phyloP scores from a whole-genome alignment of 2,113 vertebrate species.

The Telmatochromis sp. region DNA sequence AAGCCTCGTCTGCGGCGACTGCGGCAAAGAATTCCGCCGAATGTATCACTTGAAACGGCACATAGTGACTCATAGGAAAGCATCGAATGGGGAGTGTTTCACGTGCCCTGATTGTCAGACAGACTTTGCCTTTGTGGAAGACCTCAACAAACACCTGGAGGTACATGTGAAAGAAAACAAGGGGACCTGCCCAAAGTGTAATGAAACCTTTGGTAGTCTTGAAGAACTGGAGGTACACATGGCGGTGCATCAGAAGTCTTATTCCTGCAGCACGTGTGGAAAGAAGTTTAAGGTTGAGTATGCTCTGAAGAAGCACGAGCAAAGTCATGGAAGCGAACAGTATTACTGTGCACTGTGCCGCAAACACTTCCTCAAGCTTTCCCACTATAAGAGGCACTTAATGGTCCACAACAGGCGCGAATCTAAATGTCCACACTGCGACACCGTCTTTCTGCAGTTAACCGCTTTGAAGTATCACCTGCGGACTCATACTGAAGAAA shows the following conservation, averaged over 20 bases:
- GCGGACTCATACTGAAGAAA: constrained; percentile 46
- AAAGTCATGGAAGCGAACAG: constrained; percentile 26
- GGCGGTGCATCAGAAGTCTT: constrained; percentile 33
- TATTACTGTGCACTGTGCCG: constrained; percentile 46
- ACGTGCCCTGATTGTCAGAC: constrained; percentile 46
- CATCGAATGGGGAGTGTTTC: neutral
- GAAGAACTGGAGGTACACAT: constrained; percentile 51
- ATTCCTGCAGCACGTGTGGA: constrained; percentile 41
- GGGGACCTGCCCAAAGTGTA: constrained; percentile 51
- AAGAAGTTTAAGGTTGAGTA: constrained; percentile 59
- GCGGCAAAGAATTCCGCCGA: constrained; percentile 53
- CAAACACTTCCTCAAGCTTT: constrained; percentile 49
- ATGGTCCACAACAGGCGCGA: constrained; percentile 47
- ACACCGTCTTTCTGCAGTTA: constrained; percentile 42
- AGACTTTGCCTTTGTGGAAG: constrained; percentile 34
- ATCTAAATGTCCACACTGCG: constrained; percentile 55
- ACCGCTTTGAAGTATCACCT: constrained; percentile 56
- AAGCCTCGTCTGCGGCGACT: constrained; percentile 38
- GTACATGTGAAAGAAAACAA: constrained; percentile 45
- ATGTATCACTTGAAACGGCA: constrained; percentile 56
- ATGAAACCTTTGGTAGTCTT: constrained; percentile 14
- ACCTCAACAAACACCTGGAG: constrained; percentile 53
- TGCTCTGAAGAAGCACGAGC: constrained; percentile 53
- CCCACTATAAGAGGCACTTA: constrained; percentile 54
- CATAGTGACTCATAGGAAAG: constrained; percentile 42